These are phyloP conservation scores for Lanius ludovicianus DNA, from an alignment of 2,113 vertebrate genomes.

Conservation along the genomic window DNA sequence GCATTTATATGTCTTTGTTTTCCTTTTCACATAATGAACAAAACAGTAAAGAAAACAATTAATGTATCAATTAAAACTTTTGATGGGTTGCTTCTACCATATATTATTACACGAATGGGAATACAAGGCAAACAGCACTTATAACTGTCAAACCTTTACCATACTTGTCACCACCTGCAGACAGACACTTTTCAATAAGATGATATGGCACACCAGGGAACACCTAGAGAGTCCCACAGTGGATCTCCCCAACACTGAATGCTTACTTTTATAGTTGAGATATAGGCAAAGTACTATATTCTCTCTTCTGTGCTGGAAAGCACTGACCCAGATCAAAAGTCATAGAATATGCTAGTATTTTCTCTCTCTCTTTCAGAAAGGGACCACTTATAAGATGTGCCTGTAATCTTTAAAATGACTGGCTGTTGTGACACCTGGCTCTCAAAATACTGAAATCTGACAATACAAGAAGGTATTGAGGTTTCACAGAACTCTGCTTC, in stretches of 20 bases:
- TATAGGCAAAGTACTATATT: neutral
- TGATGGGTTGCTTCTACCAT: neutral
- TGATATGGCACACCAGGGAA: neutral
- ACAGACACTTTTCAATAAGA: neutral
- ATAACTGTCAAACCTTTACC: neutral
- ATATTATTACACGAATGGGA: neutral
- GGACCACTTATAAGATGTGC: neutral
- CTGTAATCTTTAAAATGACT: conserved; percentile 29
- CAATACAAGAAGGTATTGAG: neutral
- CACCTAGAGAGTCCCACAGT: neutral
- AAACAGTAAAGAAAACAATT: neutral
- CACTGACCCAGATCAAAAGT: neutral
- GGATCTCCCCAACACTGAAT: neutral
- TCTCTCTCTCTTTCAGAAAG: neutral
- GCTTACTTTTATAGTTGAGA: neutral
- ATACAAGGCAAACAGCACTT: neutral
- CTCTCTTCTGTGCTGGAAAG: neutral
- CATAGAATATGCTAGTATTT: neutral
- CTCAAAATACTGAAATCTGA: conserved; percentile 22
- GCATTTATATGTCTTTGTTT: neutral
- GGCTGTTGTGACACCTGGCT: conserved; percentile 19
- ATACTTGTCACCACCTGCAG: neutral
- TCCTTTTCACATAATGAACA: neutral
- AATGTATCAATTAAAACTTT: neutral
- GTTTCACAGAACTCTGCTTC: conserved; percentile 24